Base-by-base conservation (phyloP, 2,888 invertebrate species). In the Plagodis pulveraria region DNA sequence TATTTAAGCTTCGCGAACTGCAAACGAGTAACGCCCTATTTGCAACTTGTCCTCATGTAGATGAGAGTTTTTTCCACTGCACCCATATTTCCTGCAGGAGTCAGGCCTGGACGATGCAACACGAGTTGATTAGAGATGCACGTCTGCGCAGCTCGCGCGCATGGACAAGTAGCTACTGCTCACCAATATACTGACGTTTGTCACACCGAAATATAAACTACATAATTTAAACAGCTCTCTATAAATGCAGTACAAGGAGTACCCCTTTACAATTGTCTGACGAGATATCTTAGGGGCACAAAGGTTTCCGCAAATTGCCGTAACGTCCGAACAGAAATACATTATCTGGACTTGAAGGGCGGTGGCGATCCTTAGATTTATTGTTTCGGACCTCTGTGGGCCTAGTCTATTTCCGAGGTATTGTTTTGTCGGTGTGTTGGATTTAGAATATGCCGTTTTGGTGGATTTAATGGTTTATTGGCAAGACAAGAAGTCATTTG, bases 281-380 rank as follows among this genome's bases (percentile, higher is more conserved):
- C 81, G 87, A 91, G 91, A 90, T 91, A 91, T 91, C 91, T 91
- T 90, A 85, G 87, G 89, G 91, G 89, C 88, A 89, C 91, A 90
- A 91, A 91, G 91, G 91, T 89, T 86, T 81, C 89, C 90, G 86
- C 90, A 91, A 91, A 91, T 91, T 91, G 89, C 89, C 88, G 89
- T 89, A 86, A 84, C 86, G 86, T 87, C 87, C 89, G 91, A 91
- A 91, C 90, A 82, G 87, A 91, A 92, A 92, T 91, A 91, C 91
- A 91, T 91, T 92, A 92, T 90, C 91, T 81, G 83, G 84, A 79
- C 80, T 81, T 82, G 88, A 86, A 82, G 86, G 80, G 76, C 72
- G 71, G 73, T 73, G 75, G 81, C 83, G 80, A 86, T 84, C 82
- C 81, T 79, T 73, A 84, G 85, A 87, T 88, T 88, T 87, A 87